Evolutionary conservation across 2,888 invertebrate genomes (phyloP).

Genomic region (Leptopilina syphax): DNA sequence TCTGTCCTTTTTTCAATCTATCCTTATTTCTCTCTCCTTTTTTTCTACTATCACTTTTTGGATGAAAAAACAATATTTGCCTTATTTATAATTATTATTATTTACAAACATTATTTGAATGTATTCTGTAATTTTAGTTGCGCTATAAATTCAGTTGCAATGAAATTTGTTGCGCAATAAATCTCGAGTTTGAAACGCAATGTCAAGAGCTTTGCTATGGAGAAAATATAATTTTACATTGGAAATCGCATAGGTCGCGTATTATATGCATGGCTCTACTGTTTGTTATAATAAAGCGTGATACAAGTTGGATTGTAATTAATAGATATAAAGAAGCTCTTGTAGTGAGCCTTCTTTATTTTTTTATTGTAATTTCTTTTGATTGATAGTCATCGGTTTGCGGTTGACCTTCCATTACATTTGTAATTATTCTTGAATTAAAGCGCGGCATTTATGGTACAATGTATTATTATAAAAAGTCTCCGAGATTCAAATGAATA

Average conservation of each 20-base stretch:
- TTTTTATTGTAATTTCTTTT: not conserved
- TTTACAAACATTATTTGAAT: too few relatives aligned
- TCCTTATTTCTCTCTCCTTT: too few relatives aligned
- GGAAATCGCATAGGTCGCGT: not conserved
- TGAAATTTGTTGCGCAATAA: constrained; percentile 10
- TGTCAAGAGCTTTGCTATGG: constrained; percentile 12
- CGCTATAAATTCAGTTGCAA: too few relatives aligned
- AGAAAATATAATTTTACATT: constrained; percentile 16
- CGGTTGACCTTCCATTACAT: not conserved
- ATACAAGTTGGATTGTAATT: not conserved
- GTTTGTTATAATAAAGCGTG: not conserved
- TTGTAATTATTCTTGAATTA: not conserved
- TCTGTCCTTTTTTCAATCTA: too few relatives aligned
- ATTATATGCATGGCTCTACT: not conserved
- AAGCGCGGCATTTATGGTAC: not conserved
- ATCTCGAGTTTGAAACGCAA: constrained; percentile 1
- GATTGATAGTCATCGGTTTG: not conserved
- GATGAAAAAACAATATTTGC: too few relatives aligned
- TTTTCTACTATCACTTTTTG: too few relatives aligned
- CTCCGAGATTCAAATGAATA: too few relatives aligned
- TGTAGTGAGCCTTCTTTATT: not conserved
- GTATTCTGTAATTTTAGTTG: too few relatives aligned
- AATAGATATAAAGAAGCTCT: constrained; percentile 11
- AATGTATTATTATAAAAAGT: too few relatives aligned
- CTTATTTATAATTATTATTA: too few relatives aligned